Evolutionary conservation across 1,140 invertebrate species (phyloP).

Genomic region (Ephestia elutella): DNA sequence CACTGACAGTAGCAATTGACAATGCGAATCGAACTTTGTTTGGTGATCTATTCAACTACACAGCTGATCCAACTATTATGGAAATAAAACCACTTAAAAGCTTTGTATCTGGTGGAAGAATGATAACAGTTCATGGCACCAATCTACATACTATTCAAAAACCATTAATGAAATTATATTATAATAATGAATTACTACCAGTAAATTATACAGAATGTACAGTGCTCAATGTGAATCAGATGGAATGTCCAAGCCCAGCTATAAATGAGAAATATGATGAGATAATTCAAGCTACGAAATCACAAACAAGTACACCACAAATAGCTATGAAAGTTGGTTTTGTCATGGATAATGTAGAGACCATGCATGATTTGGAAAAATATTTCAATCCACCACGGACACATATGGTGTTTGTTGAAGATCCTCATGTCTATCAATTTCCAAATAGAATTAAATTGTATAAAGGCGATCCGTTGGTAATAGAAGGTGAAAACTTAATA

Average conservation of each 20-base stretch:
- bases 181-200: slow-evolving; percentile 79
- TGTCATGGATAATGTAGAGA: slow-evolving; percentile 95
- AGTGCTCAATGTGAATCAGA: slow-evolving; percentile 90
- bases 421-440: slow-evolving; percentile 94
- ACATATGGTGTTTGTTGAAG: slow-evolving; percentile 90
- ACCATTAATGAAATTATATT: slow-evolving; percentile 90
- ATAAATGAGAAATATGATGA: slow-evolving; percentile 78
- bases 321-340: slow-evolving; percentile 88
- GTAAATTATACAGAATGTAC: slow-evolving; percentile 89
- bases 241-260: slow-evolving; percentile 96
- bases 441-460: slow-evolving; percentile 90
- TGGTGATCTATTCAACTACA: slow-evolving; percentile 94
- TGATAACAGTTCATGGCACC: slow-evolving; percentile 94
- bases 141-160: slow-evolving; percentile 94
- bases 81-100: slow-evolving; percentile 92
- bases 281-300: slow-evolving; percentile 69
- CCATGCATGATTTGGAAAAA: slow-evolving; percentile 90
- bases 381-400: slow-evolving; percentile 86
- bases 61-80: slow-evolving; percentile 93
- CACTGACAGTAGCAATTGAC: slow-evolving; percentile 74
- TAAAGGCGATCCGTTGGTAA: slow-evolving; percentile 95
- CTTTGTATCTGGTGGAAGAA: slow-evolving; percentile 93
- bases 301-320: slow-evolving; percentile 73
- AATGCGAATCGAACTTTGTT: slow-evolving; percentile 81
- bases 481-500: slow-evolving; percentile 95